These are phyloP conservation scores for Petrocephalus zakoni DNA, from an alignment of 2,113 vertebrate genomes.

Conservation along the genomic window DNA sequence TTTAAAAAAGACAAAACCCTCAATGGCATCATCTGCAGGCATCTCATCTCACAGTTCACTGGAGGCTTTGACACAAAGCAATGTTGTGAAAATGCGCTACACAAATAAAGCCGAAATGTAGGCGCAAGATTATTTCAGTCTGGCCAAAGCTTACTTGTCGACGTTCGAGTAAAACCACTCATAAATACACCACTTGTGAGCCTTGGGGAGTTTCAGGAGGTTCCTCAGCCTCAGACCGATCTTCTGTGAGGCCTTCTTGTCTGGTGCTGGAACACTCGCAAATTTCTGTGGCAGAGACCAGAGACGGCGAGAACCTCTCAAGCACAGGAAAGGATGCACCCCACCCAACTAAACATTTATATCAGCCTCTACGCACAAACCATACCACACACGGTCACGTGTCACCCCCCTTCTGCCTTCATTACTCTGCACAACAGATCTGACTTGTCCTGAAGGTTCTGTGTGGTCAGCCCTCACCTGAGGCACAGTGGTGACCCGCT, in stretches of 20 bases:
- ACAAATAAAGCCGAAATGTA: background rate
- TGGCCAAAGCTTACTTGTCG: constrained; percentile 75
- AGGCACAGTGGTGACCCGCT: constrained; percentile 79
- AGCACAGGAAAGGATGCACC: background rate
- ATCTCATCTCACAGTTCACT: background rate
- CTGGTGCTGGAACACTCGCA: constrained; percentile 78
- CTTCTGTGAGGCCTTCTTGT: constrained; percentile 92
- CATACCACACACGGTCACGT: background rate
- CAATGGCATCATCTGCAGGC: background rate
- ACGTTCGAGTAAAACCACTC: constrained; percentile 99
- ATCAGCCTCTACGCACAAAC: background rate
- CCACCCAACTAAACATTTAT: background rate
- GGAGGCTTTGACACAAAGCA: background rate
- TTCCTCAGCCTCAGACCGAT: constrained; percentile 92
- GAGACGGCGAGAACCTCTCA: background rate
- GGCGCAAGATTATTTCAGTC: background rate
- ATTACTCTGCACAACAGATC: background rate
- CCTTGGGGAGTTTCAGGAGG: constrained; percentile 94
- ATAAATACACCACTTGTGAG: constrained; percentile 99
- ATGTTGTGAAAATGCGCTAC: background rate
- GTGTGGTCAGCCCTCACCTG: constrained; percentile 60
- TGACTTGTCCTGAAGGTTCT: background rate
- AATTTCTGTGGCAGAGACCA: constrained; percentile 69
- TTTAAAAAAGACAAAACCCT: background rate
- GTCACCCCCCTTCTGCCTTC: background rate